phyloP scores from a whole-genome alignment of 2,113 vertebrate genomes.

The Narcine bancroftii region DNA sequence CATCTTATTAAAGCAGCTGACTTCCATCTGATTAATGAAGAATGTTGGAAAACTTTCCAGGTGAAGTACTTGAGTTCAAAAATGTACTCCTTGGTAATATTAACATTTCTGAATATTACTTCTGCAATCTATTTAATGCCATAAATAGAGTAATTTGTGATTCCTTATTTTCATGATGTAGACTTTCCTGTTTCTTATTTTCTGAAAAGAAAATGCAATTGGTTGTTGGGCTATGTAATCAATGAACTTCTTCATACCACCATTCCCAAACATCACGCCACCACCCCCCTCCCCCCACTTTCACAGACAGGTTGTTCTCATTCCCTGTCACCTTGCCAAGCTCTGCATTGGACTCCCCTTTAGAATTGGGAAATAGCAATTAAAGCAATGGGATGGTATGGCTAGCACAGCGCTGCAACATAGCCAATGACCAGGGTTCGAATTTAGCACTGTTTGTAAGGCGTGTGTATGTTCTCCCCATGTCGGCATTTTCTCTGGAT shows the following conservation, averaged over 20 bases:
- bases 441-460: too few species aligned
- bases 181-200: not conserved
- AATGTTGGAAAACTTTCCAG: not conserved
- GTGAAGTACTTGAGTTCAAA: not conserved
- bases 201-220: not conserved
- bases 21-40: not conserved
- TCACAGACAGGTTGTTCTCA: too few species aligned
- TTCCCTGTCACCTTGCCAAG: too few species aligned
- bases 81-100: not conserved
- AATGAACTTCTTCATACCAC: too few species aligned
- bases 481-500: too few species aligned
- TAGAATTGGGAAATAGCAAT: not conserved
- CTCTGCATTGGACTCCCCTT: not conserved
- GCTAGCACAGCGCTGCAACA: too few species aligned
- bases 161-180: not conserved
- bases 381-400: too few species aligned
- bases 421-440: too few species aligned
- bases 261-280: too few species aligned
- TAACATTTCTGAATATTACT: not conserved
- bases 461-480: too few species aligned
- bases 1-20: not conserved
- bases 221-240: not conserved
- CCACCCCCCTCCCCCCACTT: not conserved
- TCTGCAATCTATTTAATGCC: not conserved
- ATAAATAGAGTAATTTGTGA: not conserved